Evolutionary conservation across 2,797 vertebrate species (phyloP), one percentile per base, ranked within the genome.

Genomic region (Lepilemur ruficaudatus): DNA sequence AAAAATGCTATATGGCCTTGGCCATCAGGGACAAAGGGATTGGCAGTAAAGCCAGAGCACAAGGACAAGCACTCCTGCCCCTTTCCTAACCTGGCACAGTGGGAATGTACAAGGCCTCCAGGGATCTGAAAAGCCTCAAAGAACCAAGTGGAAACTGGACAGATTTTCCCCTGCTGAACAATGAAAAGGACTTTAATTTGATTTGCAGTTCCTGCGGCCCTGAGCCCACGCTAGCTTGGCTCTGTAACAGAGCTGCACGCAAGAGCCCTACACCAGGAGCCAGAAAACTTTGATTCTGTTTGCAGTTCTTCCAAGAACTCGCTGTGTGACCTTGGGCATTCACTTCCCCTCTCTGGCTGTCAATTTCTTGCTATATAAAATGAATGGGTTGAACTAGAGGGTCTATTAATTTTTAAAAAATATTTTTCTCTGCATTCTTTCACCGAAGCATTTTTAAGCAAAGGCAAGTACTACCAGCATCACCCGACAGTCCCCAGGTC

Each of bases 281-380:
- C 69, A 69, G 69, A 67, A 87, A 78, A 94, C 57, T 72, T 82
- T 73, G n/a, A 55, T 83, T 94, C 61, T 43, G 69, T 35, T 73
- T 81, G 73, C 48, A 93, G 41, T n/a, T 86, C 67, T 94, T 86
- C 79, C 61, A 95, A 83, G 61, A 94, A 59, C 73, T 86, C 91
- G 61, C 48, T 78, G 87, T 50, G 17, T 50, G 79, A 89, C 57
- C 86, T 93, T 94, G 82, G 52, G 7, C 61, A 96, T 86, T 81
- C 10, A 80, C 18, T 72, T 81, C 67, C 41, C 43, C 46, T 89
- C 55, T 95, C 50, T 81, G 78, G 57, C n/a, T 80, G 70, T 69
- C 63, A 89, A 46, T 70, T 92, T 89, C 92, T 89, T 91, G 48
- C 82, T 84, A 70, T 25, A 43, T 57, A 90, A 94, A 95, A 75